Evolutionary conservation across 2,797 vertebrate species (phyloP).

Genomic region (Chiroxiphia lanceolata): DNA sequence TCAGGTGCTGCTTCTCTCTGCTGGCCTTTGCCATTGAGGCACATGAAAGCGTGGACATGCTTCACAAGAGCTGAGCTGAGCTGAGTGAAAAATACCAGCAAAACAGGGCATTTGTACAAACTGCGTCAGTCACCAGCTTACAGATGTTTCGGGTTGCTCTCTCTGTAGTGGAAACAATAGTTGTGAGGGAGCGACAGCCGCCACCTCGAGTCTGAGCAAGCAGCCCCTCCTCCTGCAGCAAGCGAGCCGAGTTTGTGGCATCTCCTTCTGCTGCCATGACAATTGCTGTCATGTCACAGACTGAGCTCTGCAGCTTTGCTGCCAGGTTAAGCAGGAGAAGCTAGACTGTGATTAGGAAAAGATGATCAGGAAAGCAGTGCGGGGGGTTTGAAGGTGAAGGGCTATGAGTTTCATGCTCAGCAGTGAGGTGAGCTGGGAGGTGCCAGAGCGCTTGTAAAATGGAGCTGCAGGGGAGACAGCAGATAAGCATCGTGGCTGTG

Average conservation of each 20-base stretch:
- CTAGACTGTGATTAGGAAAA: not conserved
- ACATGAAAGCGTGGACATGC: fast-evolving
- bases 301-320: conserved; percentile 14
- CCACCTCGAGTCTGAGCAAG: not conserved
- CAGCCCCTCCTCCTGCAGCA: conserved; percentile 53
- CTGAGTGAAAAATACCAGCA: not conserved
- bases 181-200: not conserved
- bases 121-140: not conserved
- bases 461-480: not conserved
- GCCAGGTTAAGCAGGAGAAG: conserved; percentile 20
- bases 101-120: not conserved
- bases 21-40: not conserved
- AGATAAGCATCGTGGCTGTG: not conserved
- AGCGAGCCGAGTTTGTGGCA: not conserved
- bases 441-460: not conserved
- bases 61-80: not conserved
- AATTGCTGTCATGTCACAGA: conserved; percentile 26
- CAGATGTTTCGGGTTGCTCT: not conserved
- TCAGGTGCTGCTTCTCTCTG: not conserved
- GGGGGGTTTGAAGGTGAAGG: not conserved
- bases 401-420: not conserved
- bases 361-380: not conserved
- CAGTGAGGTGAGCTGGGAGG: not conserved
- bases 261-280: conserved; percentile 16
- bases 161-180: not conserved